Evolutionary conservation across 2,113 vertebrate species (phyloP).

Genomic region (Haplochromis vanheusdeni): DNA sequence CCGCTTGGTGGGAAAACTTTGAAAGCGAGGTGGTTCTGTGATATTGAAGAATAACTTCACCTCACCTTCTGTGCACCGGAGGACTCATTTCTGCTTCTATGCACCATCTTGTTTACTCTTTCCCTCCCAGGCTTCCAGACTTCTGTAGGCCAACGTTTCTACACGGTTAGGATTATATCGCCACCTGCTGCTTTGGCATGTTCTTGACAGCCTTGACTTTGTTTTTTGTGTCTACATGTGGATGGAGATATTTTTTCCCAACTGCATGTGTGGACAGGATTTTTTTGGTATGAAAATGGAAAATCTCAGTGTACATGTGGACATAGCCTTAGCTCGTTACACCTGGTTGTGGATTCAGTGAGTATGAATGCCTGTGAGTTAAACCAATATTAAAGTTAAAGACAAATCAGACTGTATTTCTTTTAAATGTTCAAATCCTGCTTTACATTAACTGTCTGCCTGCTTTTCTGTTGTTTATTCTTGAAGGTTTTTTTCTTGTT

Average conservation of each 20-base stretch:
- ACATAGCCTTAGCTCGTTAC: not conserved
- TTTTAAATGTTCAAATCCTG: not conserved
- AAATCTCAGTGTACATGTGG: not conserved
- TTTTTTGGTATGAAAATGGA: not conserved
- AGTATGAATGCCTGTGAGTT: not conserved
- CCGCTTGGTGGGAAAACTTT: not conserved
- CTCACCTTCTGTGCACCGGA: not conserved
- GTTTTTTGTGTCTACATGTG: not conserved
- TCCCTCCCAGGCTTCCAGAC: not conserved
- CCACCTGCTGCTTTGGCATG: not conserved
- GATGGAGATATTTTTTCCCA: not conserved
- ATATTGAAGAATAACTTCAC: not conserved
- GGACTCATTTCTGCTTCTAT: not conserved
- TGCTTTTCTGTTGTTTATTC: not conserved
- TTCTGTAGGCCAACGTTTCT: not conserved
- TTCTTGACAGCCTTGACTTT: not conserved
- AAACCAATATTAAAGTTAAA: not conserved
- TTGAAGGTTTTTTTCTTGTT: not conserved
- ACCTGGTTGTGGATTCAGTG: not conserved
- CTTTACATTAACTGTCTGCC: rapidly evolving
- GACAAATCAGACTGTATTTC: not conserved
- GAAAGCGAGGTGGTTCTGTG: not conserved
- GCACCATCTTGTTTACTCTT: not conserved
- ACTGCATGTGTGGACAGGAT: not conserved
- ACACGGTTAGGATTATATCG: not conserved